phyloP scores from a whole-genome alignment of 2,797 vertebrate species.

The Danio tinwini region DNA sequence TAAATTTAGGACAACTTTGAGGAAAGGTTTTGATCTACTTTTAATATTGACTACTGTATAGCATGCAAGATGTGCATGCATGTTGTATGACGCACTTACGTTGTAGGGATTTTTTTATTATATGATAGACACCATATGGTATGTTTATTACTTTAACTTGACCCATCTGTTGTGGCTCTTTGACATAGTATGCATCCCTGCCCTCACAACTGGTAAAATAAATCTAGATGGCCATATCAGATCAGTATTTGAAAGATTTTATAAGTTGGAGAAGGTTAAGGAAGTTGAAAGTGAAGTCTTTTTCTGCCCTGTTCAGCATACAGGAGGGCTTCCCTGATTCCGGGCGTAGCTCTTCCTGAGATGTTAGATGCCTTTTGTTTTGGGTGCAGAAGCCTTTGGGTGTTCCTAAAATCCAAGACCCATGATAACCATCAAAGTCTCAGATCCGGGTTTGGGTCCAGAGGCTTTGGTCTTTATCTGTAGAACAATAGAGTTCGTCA shows the following conservation, averaged over 20 bases:
- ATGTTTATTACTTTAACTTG: neutral
- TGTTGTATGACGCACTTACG: no score
- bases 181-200: neutral
- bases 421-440: slow-evolving; percentile 31
- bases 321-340: slow-evolving; percentile 1
- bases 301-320: neutral
- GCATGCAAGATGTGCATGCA: neutral
- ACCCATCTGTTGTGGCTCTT: neutral
- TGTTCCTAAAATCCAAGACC: slow-evolving; percentile 23
- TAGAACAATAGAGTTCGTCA: slow-evolving; percentile 31
- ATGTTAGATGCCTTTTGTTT: neutral
- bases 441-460: slow-evolving; percentile 5
- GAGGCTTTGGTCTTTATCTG: slow-evolving; percentile 14
- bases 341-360: slow-evolving; percentile 50
- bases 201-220: neutral
- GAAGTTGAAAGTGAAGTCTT: neutral
- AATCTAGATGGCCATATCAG: neutral
- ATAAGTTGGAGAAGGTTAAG: neutral
- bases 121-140: neutral
- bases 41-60: no score
- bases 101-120: no score
- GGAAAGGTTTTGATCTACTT: no score
- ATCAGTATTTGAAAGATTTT: neutral
- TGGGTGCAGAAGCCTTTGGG: neutral
- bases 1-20: no score